Percentiles rank a stretch among this genome's conserved stretches.
phyloP scores from a whole-genome alignment of 2,888 invertebrate genomes.

The Phengaris arion region DNA sequence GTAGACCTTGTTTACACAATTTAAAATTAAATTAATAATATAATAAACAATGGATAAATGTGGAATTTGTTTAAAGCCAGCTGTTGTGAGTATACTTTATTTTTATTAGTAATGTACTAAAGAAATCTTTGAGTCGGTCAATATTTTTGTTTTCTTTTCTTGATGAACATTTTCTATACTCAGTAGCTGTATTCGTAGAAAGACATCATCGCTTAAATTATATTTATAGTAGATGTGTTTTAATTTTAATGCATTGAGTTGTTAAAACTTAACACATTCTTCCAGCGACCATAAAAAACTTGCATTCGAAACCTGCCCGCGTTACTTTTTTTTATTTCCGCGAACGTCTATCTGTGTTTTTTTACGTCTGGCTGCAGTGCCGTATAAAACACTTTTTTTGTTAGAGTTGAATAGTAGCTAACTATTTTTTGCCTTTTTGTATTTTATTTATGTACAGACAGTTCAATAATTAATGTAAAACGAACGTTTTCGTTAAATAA shows the following conservation, averaged over 20 bases:
- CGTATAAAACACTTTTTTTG: slow-evolving; percentile 55
- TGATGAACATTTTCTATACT: slow-evolving; percentile 50
- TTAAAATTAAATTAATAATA: slow-evolving; percentile 44
- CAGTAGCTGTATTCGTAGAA: neutral
- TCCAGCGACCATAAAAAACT: slow-evolving; percentile 57
- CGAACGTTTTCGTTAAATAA: neutral
- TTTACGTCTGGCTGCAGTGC: slow-evolving; percentile 73
- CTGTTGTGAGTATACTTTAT: slow-evolving; percentile 59
- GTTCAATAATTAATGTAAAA: neutral
- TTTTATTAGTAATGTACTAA: slow-evolving; percentile 31
- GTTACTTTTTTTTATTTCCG: slow-evolving; percentile 67
- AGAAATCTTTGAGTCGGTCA: slow-evolving; percentile 53
- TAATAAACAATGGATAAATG: slow-evolving; percentile 69
- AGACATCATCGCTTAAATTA: neutral
- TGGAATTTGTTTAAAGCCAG: slow-evolving; percentile 71
- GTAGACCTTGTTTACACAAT: slow-evolving; percentile 54
- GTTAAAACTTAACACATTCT: slow-evolving; percentile 42
- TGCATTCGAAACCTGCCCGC: slow-evolving; percentile 75
- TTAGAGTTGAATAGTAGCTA: slow-evolving; percentile 38
- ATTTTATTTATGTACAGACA: neutral
- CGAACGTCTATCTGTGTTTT: slow-evolving; percentile 64
- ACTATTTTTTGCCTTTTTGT: slow-evolving; percentile 35
- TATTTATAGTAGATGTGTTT: neutral
- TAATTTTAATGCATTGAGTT: neutral
- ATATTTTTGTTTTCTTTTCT: slow-evolving; percentile 73